Evolutionary conservation across 2,888 invertebrate genomes (phyloP), one percentile per base, ranked within the genome.

Genomic region (Scaptomyza tumidula): DNA sequence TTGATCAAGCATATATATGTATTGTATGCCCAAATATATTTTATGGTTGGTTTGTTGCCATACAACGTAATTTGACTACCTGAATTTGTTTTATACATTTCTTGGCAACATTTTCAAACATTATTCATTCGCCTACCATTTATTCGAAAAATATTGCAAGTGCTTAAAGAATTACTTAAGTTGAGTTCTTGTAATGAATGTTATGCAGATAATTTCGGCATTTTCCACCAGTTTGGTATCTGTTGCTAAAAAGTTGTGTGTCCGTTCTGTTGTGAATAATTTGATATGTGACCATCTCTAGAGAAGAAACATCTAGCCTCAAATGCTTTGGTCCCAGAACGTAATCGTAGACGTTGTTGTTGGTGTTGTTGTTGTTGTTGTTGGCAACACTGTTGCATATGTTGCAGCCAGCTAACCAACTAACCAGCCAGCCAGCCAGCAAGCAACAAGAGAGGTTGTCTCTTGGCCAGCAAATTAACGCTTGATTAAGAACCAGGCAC

Each of bases 401-500:
- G 57, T 67, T 62, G 52, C 37, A 37, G n/a, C n/a, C n/a, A 37
- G 13, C 6, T 11, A 5, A 6, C 27, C n/a, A n/a, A n/a, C n/a
- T n/a, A n/a, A n/a, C n/a, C 33, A 33, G 33, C 1, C 37, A 37
- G 37, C 37, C 33, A 33, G 33, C 1, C 37, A 37, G 37, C 37
- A 4, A 14, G 37, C 37, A 37, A 37, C 37, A 5, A 14, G n/a
- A n/a, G n/a, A 41, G 70, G 66, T 70, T 73, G 65, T 58, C 53
- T 58, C 78, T 74, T 74, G 73, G 85, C 50, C 77, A 54, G 72
- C 74, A 75, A 86, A 82, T 86, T 83, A 80, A 82, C 73, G 78
- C 82, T 86, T 84, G 86, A 82, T 84, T 86, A 80, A 75, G 73
- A 84, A 71, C 66, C 76, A 61, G 49, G 41, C 58, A 62, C 11